phyloP scores from a whole-genome alignment of 2,113 vertebrate species.

The Malurus alboscapulatus region DNA sequence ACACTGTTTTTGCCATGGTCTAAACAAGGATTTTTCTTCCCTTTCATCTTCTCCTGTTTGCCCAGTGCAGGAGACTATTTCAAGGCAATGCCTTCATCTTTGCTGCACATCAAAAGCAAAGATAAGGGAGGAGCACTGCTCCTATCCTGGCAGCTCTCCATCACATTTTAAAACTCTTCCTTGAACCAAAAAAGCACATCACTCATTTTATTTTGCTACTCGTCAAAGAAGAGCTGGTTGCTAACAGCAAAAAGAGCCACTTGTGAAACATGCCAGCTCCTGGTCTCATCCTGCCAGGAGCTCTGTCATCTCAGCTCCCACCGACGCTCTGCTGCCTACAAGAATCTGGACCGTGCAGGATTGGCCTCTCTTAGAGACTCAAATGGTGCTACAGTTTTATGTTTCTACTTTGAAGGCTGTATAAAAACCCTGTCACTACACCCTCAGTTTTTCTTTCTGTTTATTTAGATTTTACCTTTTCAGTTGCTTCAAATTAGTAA shows the following conservation, averaged over 20 bases:
- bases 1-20: neutral
- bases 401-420: neutral
- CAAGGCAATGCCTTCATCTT: constrained; percentile 12
- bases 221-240: constrained; percentile 30
- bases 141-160: constrained; percentile 41
- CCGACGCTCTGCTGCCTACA: constrained; percentile 9
- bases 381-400: neutral
- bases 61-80: constrained; percentile 3
- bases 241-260: constrained; percentile 61
- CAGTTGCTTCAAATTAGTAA: neutral
- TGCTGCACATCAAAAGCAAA: constrained; percentile 17
- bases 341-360: neutral
- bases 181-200: constrained; percentile 60
- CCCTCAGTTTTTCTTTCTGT: neutral
- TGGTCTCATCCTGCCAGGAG: constrained; percentile 50
- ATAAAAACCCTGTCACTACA: neutral
- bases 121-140: constrained; percentile 28
- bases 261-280: constrained; percentile 46
- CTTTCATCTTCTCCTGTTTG: constrained; percentile 14
- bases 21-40: neutral
- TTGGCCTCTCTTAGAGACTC: neutral
- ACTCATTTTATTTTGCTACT: constrained; percentile 54
- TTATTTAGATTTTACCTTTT: constrained; percentile 1
- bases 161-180: constrained; percentile 29
- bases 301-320: constrained; percentile 32